A percentile compares a stretch with the other conserved stretches of the same genome.
Evolutionary conservation across 2,888 invertebrate genomes (phyloP).

Genomic region (Cabera pusaria): DNA sequence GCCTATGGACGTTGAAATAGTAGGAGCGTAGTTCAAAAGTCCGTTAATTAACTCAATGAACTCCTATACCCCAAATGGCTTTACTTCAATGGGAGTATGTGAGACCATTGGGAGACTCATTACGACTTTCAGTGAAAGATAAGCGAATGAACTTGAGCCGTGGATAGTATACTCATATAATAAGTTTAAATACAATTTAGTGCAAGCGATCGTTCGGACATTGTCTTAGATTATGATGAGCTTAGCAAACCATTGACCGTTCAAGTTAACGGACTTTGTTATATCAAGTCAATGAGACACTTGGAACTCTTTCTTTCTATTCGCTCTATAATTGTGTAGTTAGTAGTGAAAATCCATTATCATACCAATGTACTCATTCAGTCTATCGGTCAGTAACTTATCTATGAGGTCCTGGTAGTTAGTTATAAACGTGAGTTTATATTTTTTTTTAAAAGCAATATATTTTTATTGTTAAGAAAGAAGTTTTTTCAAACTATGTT

Average conservation of each 20-base stretch:
- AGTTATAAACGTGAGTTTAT: too few relatives aligned
- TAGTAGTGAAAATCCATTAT: too few relatives aligned
- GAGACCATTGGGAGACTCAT: constrained; percentile 32
- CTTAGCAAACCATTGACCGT: background rate
- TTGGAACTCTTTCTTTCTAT: too few relatives aligned
- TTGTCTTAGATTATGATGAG: constrained; percentile 2
- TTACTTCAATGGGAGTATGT: background rate
- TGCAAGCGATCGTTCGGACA: constrained; percentile 1
- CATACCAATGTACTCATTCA: too few relatives aligned
- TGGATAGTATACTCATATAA: constrained; percentile 14
- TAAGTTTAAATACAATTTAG: constrained; percentile 12
- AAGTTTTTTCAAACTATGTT: too few relatives aligned
- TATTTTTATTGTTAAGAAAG: too few relatives aligned
- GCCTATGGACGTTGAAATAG: constrained; percentile 4
- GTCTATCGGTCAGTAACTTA: too few relatives aligned
- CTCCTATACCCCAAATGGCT: background rate
- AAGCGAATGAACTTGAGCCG: constrained; percentile 27
- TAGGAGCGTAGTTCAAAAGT: constrained; percentile 23
- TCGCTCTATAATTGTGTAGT: too few relatives aligned
- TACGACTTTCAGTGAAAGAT: constrained; percentile 28
- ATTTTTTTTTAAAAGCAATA: too few relatives aligned
- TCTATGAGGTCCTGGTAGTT: too few relatives aligned
- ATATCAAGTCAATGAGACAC: too few relatives aligned
- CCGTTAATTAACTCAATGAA: constrained; percentile 7
- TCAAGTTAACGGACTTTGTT: too few relatives aligned